Base-by-base conservation (phyloP, 2,888 invertebrate species). In the Mermis nigrescens region DNA sequence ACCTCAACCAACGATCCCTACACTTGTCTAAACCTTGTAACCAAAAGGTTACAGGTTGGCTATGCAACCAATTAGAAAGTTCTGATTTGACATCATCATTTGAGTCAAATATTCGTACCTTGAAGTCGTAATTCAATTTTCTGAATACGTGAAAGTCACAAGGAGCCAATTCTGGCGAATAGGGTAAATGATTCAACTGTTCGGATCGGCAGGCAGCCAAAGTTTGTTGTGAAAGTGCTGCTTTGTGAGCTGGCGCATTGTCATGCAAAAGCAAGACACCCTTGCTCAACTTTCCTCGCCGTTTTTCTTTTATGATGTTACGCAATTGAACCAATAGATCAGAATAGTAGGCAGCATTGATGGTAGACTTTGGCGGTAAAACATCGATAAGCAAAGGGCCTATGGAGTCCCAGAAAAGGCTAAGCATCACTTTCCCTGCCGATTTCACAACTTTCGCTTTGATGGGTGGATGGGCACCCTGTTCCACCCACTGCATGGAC, bases 401-500 rank as follows among this genome's bases (percentile, higher is more conserved):
- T 19, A 38, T 26, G 1, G 32, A 26, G 31, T 64, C 64, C 59
- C 57, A 63, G 27, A 62, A 61, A 22, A 64, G 45, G 1, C 48
- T 51, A n/a, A n/a, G n/a, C n/a, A n/a, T n/a, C n/a, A n/a, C n/a
- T n/a, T n/a, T n/a, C n/a, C n/a, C n/a, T n/a, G 32, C 57, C 55
- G 22, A 38, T 53, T 27, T 45, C 19, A 59, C 45, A 7, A 46
- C 46, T 28, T 54, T 57, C 19, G 53, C 53, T 52, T 57, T 38
- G 28, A 58, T 58, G 31, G 57, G 56, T 31, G 55, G 22, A 22
- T 1, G 12, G 32, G 31, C 31, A 22, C 19, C 38, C 26, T 22
- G 24, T 19, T 38, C 22, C 28, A 29, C 52, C 62, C 57, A 63
- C 27, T 63, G 57, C 54, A 52, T 48, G 4, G 55, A 72, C 65